These are phyloP conservation scores for Chrysolina americana DNA, from an alignment of 2,888 invertebrate species.

Conservation along the genomic window DNA sequence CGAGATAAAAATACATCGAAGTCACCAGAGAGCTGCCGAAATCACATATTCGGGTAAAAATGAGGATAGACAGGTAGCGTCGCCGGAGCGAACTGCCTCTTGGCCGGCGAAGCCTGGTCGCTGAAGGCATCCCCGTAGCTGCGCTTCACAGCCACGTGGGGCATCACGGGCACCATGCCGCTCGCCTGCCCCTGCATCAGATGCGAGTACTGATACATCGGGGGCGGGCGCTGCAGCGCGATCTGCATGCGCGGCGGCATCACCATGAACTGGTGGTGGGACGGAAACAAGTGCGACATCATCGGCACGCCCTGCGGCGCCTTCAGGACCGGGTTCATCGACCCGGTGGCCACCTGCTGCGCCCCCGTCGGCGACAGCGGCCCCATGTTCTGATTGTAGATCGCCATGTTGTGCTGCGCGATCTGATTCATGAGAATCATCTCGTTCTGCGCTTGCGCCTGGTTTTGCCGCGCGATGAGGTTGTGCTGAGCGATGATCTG, in stretches of 20 bases:
- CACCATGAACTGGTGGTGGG: slow-evolving; percentile 67
- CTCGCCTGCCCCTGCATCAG: slow-evolving; percentile 56
- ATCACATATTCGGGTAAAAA: slow-evolving; percentile 67
- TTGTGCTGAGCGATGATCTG: slow-evolving; percentile 80
- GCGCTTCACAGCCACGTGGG: slow-evolving; percentile 66
- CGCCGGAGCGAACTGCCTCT: slow-evolving; percentile 63
- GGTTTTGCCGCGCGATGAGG: slow-evolving; percentile 78
- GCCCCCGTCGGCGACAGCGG: slow-evolving; percentile 52
- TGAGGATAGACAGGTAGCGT: slow-evolving; percentile 64
- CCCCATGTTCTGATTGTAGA: slow-evolving; percentile 62
- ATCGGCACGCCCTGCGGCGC: slow-evolving; percentile 60
- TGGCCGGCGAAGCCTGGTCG: slow-evolving; percentile 64
- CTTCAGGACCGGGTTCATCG: slow-evolving; percentile 55
- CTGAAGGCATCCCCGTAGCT: slow-evolving; percentile 68
- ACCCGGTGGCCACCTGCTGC: slow-evolving; percentile 19
- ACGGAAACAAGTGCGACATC: slow-evolving; percentile 54
- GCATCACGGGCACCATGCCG: slow-evolving; percentile 61
- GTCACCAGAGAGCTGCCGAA: slow-evolving; percentile 39
- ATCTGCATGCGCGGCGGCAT: slow-evolving; percentile 57
- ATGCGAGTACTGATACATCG: slow-evolving; percentile 58
- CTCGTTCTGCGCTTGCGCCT: slow-evolving; percentile 68
- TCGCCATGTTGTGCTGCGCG: slow-evolving; percentile 67
- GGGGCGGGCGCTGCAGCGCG: slow-evolving; percentile 54
- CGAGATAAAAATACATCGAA: background rate
- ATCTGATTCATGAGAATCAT: slow-evolving; percentile 67